Evolutionary conservation across 2,113 vertebrate genomes (phyloP), one percentile per base, ranked within the genome.

Genomic region (Chloroceryle aenea): DNA sequence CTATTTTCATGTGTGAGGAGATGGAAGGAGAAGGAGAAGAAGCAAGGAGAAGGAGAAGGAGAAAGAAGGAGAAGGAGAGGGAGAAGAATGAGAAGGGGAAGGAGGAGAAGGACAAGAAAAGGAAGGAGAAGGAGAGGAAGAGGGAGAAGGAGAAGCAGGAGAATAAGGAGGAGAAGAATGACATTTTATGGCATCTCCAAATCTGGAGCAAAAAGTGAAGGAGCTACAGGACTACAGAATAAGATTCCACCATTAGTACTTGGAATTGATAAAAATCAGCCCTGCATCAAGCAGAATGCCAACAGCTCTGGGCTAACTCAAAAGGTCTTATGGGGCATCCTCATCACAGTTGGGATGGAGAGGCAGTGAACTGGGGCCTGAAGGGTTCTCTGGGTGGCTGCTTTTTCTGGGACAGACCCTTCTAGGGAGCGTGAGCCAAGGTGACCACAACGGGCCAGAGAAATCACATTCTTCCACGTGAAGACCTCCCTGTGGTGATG

Each of bases 211-310:
- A 29, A 89, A 83, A 53, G 7, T 14, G 18, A 52, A 87, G 82
- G 30, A 29, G n/a, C n/a, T 16, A 7, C 0, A 0, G 27, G 40
- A 23, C 47, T 11, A 9, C 19, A 32, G 47, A 30, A 6, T 10
- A 18, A 42, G 71, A 30, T 26, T 32, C 12, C 20, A 32, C 14
- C 0, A 0, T 30, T 19, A 26, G 42, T 8, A 56, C 38, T 17
- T 8, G 45, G 61, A 10, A 14, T 3, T 55, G 43, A 32, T 16
- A 45, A 40, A 68, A 59, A 50, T 16, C 48, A 32, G 6, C 26
- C 23, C 34, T 71, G n/a, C 18, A 68, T 21, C 58, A 58, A 45
- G 26, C 9, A 40, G 52, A 87, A 45, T 26, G 29, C 20, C 16
- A 23, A 27, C 27, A 56, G 43, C 25, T 29, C 50, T 11, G 23